Percentiles rank a stretch among this genome's conserved stretches.
These are phyloP conservation scores for Galeruca laticollis DNA, from an alignment of 2,888 invertebrate species.

Conservation along the genomic window DNA sequence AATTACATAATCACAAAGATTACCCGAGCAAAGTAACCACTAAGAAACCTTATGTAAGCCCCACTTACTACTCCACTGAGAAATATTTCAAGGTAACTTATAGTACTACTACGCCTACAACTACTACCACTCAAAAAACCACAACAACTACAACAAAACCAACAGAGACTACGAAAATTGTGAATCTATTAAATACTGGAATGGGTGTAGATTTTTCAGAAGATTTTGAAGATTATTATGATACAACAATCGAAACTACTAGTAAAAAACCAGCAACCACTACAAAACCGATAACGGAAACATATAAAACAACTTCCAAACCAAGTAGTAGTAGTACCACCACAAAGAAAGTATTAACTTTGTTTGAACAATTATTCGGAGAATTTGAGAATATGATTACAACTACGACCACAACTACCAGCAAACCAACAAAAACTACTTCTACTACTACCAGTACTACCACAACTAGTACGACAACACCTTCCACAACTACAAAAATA, in stretches of 20 bases:
- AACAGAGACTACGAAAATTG: conserved; percentile 55
- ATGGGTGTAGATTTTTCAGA: conserved; percentile 62
- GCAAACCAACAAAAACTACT: neutral
- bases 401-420: conserved; percentile 46
- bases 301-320: conserved; percentile 54
- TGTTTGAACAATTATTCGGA: conserved; percentile 66
- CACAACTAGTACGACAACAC: too few species aligned
- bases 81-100: conserved; percentile 52
- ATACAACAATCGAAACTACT: conserved; percentile 43
- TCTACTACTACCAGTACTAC: conserved; percentile 45
- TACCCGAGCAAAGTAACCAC: conserved; percentile 59
- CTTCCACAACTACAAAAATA: conserved; percentile 33
- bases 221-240: conserved; percentile 58
- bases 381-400: conserved; percentile 63
- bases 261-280: conserved; percentile 32
- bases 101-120: conserved; percentile 46
- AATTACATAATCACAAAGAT: conserved; percentile 68
- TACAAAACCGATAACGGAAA: conserved; percentile 53
- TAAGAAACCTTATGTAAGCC: conserved; percentile 61
- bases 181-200: conserved; percentile 59
- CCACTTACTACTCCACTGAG: conserved; percentile 60
- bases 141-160: conserved; percentile 51
- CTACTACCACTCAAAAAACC: conserved; percentile 51
- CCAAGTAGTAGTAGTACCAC: conserved; percentile 62
- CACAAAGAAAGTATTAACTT: conserved; percentile 64